Evolutionary conservation across 2,113 vertebrate genomes (phyloP).

Genomic region (Xiphophorus maculatus): DNA sequence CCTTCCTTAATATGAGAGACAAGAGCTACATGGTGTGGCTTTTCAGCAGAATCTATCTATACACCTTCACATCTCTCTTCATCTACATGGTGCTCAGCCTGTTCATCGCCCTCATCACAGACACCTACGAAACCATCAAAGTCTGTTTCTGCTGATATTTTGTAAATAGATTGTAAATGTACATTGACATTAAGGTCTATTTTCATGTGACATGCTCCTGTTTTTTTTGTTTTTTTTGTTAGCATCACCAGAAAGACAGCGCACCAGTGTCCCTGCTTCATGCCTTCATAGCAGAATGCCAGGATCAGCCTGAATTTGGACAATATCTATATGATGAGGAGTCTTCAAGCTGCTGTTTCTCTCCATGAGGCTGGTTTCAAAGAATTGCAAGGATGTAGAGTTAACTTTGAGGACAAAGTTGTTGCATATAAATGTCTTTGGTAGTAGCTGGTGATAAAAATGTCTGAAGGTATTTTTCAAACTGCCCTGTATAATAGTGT

Average conservation of each 20-base stretch:
- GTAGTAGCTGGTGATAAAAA: background rate
- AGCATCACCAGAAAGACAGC: slow-evolving; percentile 89
- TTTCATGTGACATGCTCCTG: background rate
- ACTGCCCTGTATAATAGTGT: background rate
- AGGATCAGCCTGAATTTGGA: slow-evolving; percentile 86
- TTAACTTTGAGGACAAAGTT: background rate
- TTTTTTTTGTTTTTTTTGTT: slow-evolving; percentile 29
- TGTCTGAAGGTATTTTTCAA: background rate
- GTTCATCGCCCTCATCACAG: slow-evolving; percentile 94
- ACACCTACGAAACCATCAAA: slow-evolving; percentile 95
- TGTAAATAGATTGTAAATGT: background rate
- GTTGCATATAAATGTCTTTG: background rate
- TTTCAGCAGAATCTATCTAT: slow-evolving; percentile 93
- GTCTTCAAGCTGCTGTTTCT: slow-evolving; percentile 71
- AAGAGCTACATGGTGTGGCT: slow-evolving; percentile 92
- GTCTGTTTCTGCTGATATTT: slow-evolving; percentile 70
- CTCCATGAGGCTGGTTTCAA: slow-evolving; percentile 61
- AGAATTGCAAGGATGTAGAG: slow-evolving; percentile 12
- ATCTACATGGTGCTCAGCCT: slow-evolving; percentile 97
- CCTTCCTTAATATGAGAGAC: slow-evolving; percentile 88
- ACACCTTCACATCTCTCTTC: slow-evolving; percentile 94
- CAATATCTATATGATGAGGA: slow-evolving; percentile 83
- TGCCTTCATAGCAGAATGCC: slow-evolving; percentile 87
- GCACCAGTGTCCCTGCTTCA: slow-evolving; percentile 85
- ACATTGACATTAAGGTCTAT: background rate